Percentiles rank a stretch among this genome's conserved stretches.
Evolutionary conservation across 2,888 invertebrate species (phyloP).

Genomic region (Callinectes sapidus): DNA sequence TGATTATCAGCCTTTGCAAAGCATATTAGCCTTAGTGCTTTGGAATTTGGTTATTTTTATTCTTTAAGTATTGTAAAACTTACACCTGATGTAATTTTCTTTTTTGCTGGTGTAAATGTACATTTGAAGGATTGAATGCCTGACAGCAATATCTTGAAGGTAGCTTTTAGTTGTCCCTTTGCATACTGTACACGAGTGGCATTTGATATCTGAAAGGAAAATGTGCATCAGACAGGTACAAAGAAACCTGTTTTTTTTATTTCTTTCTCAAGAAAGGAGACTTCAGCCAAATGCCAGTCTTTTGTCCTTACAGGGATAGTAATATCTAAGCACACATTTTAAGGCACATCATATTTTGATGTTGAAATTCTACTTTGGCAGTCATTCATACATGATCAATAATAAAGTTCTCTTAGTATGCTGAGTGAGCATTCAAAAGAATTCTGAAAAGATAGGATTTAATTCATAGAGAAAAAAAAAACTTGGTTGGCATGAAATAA

Average conservation of each 20-base stretch:
- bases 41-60: background rate
- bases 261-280: background rate
- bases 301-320: no score
- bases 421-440: no score
- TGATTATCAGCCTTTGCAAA: background rate
- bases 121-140: conserved; percentile 52
- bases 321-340: no score
- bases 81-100: conserved; percentile 28
- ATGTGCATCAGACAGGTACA: background rate
- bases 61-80: conserved; percentile 11
- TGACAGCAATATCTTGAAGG: conserved; percentile 45
- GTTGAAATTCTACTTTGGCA: no score
- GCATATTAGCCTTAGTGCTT: background rate
- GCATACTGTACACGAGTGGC: conserved; percentile 31
- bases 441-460: background rate
- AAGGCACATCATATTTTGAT: no score
- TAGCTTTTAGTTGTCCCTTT: conserved; percentile 18
- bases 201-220: conserved; percentile 32
- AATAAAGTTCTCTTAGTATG: no score
- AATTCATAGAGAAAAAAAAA: background rate
- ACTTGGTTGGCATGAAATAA: no score
- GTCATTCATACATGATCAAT: no score
- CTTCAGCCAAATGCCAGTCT: background rate
- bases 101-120: conserved; percentile 39
- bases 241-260: background rate